Evolutionary conservation across 1,140 invertebrate genomes (phyloP).

Genomic region (Formica selysi): DNA sequence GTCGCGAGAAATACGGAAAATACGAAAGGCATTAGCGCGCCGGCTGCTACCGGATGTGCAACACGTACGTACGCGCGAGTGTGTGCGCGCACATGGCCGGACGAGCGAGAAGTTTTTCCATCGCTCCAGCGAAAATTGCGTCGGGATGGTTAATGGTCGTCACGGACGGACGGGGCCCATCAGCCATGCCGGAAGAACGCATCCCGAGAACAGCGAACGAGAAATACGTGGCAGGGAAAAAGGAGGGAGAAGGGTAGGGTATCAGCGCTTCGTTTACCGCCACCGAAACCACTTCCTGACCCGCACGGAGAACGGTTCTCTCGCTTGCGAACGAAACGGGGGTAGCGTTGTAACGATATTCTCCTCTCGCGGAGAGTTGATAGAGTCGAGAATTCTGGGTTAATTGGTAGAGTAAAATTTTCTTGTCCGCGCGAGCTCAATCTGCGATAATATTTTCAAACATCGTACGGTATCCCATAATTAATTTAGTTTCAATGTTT

Average conservation of each 20-base stretch:
- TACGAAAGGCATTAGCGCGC: conserved; percentile 41
- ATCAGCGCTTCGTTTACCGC: conserved; percentile 58
- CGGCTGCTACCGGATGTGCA: conserved; percentile 10
- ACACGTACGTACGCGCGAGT: not conserved
- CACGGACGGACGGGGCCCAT: conserved; percentile 63
- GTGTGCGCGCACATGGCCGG: not conserved
- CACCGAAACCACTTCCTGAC: conserved; percentile 27
- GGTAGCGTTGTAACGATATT: conserved; percentile 36
- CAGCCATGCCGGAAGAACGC: conserved; percentile 61
- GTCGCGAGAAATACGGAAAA: conserved; percentile 49
- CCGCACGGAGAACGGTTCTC: not conserved
- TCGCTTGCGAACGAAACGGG: not conserved
- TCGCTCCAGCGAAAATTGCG: conserved; percentile 67
- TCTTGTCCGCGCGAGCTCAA: not conserved
- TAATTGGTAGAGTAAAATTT: conserved; percentile 27
- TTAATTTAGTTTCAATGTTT: conserved; percentile 13
- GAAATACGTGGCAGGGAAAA: conserved; percentile 53
- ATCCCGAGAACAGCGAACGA: conserved; percentile 40
- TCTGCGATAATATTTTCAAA: conserved; percentile 27
- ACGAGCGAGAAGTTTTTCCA: conserved; percentile 70
- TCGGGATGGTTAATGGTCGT: conserved; percentile 70
- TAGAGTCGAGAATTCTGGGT: conserved; percentile 15
- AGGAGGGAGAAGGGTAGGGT: conserved; percentile 24
- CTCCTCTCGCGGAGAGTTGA: not conserved
- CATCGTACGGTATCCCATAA: not conserved